A percentile compares a stretch with the other conserved stretches of the same genome.
Conservation (phyloP, 2,797 vertebrate species). For the Hafferia zeledoni region DNA sequence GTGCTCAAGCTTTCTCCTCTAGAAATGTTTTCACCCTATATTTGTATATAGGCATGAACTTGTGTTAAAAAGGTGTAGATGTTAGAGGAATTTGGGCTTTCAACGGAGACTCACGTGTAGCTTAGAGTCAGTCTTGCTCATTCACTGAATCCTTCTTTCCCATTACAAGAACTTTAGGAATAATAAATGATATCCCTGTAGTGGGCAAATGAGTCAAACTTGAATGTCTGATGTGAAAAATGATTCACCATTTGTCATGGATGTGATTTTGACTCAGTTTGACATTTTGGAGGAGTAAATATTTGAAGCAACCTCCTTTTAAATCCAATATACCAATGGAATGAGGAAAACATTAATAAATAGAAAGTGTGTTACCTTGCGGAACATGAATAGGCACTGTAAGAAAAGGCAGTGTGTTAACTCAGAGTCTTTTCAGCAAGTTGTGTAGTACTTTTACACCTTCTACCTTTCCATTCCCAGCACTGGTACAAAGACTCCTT, state of each 20-base stretch:
- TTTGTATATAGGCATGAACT: background rate
- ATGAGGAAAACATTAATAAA: background rate
- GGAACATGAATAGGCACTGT: background rate
- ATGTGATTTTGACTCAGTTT: constrained; percentile 15
- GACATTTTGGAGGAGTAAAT: constrained; percentile 9
- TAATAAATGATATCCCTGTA: background rate
- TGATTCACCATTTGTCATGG: constrained; percentile 16
- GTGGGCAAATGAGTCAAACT: background rate
- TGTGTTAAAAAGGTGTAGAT: background rate
- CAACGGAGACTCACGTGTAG: background rate
- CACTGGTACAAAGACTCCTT: background rate
- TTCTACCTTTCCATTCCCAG: background rate
- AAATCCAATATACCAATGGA: background rate
- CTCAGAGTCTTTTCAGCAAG: background rate
- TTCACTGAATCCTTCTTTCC: background rate
- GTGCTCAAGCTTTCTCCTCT: background rate
- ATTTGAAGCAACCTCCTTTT: constrained; percentile 25
- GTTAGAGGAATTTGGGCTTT: background rate
- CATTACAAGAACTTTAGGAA: background rate
- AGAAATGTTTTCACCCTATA: background rate
- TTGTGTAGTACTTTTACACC: background rate
- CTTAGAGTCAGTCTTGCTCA: background rate
- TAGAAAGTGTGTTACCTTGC: background rate
- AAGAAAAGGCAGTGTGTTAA: background rate
- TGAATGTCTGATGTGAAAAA: background rate